Evolutionary conservation across 2,888 invertebrate species (phyloP), one percentile per base, ranked within the genome.

Genomic region (Epistrophe eligans): DNA sequence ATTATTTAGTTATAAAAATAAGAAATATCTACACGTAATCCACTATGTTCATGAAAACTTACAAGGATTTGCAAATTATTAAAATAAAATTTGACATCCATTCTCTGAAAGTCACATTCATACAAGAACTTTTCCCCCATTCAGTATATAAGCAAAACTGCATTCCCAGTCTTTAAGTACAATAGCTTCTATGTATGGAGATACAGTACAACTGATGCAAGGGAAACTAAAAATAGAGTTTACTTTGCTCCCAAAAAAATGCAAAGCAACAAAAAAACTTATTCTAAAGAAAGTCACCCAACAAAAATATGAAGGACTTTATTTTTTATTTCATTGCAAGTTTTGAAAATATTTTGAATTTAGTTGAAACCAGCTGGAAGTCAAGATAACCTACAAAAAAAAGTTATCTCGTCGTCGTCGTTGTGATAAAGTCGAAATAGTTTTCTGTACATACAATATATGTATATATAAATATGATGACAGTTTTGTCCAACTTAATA

Each of bases 301-400:
- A 35, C n/a, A 50, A 35, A 67, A 48, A 24, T 19, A 35, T 67
- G 13, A 4, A 35, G n/a, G 71, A 77, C 62, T 72, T 62, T 35
- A 40, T 10, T 17, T 19, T 40, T 50, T 67, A 32, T 55, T 50
- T 50, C 17, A n/a, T 38, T 58, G 45, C 8, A 62, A 81, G 66
- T 80, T 79, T 79, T 74, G 28, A 40, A 82, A 85, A 72, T 79
- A 77, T 77, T 82, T 73, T 52, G 73, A 77, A 79, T 55, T 58
- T 58, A 40, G 66, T 64, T 73, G 74, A 52, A 70, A 13, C 82
- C 85, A 85, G 67, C 77, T 67, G 77, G 73, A 82, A 85, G 73
- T 64, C 62, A 82, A 72, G 87, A 82, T 67, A 83, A 76, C 83
- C 67, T 60, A 45, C 11, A 79, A 28, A 38, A 60, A 28, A 67